Base-by-base conservation (phyloP, 2,113 vertebrate species). In the Nothobranchius kuhntae region DNA sequence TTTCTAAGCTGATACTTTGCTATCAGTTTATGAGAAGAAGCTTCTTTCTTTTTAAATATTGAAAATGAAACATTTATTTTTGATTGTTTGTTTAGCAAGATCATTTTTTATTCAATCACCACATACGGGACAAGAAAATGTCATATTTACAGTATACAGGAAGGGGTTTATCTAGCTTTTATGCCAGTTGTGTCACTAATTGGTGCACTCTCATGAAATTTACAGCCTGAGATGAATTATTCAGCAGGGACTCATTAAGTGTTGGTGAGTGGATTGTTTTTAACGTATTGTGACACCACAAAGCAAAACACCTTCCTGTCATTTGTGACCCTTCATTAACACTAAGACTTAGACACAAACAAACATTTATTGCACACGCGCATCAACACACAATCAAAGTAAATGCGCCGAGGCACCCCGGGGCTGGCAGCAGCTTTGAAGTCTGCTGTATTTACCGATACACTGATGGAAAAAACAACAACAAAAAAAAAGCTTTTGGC, bases 391-490 rank as follows among this genome's bases (percentile, higher is more conserved):
- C 60, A 77, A 12, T 47, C 61, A 72, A 12, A 80, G 63, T 72
- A 59, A 77, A 56, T 50, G 36, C 40, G 48, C 71, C 48, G 56
- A 30, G 62, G 65, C 71, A 75, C 61, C 70, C 38, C n/a, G 8
- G 51, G 78, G 71, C 42, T 50, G 30, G 47, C 13, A 6, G 46
- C 53, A 5, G 71, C 86, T 87, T 86, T 86, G 85, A 85, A 82
- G 75, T 75, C 54, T 24, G 72, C 79, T 55, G 42, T 38, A 55
- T 69, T 71, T 60, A 77, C 67, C 70, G 75, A 74, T 55, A 75
- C 62, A 75, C 54, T 47, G 42, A 56, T 42, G 26, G 15, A 26
- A 11, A 14, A 54, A 57, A 54, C 42, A 61, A 21, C 21, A 14
- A 10, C 6, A 67, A 54, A 47, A 26, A 45, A 3, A 4, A 46